Conservation (phyloP, 2,113 vertebrate species). For the Sceloporus undulatus region DNA sequence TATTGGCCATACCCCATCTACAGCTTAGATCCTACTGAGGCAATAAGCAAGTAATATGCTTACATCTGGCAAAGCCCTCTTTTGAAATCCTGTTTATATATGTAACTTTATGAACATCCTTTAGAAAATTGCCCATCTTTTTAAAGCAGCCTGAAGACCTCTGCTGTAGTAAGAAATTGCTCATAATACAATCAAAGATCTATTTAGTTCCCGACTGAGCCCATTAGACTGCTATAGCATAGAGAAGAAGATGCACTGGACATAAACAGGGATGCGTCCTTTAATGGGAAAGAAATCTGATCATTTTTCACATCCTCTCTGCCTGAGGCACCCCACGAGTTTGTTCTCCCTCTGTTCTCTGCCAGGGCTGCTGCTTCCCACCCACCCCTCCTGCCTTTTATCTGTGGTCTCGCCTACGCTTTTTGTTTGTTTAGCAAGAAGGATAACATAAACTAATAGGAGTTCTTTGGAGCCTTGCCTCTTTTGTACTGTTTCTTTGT, state of each 20-base stretch:
- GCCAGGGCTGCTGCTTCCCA: conserved; percentile 56
- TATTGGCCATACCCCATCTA: conserved; percentile 78
- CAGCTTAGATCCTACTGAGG: conserved; percentile 79
- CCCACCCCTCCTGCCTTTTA: conserved; percentile 50
- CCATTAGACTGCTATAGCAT: conserved; percentile 60
- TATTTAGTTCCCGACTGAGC: conserved; percentile 78
- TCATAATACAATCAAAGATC: conserved; percentile 83
- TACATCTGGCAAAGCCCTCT: conserved; percentile 82
- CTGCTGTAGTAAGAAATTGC: conserved; percentile 80
- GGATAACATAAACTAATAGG: conserved; percentile 43
- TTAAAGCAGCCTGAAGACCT: conserved; percentile 82
- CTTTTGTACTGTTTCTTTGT: conserved; percentile 17
- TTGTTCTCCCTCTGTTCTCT: conserved; percentile 44
- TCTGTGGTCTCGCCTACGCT: conserved; percentile 45
- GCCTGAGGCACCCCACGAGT: conserved; percentile 48
- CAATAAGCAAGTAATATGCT: conserved; percentile 82
- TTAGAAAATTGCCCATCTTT: conserved; percentile 85
- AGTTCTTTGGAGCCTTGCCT: conserved; percentile 56
- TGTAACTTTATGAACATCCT: conserved; percentile 80
- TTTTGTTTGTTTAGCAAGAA: conserved; percentile 63
- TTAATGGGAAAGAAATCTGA: conserved; percentile 78
- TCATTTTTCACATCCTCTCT: conserved; percentile 76
- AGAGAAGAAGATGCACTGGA: conserved; percentile 72
- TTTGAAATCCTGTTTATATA: conserved; percentile 83
- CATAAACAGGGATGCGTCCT: conserved; percentile 71